These are phyloP conservation scores for Drosophila mimetica DNA, from an alignment of 2,888 invertebrate species.

Conservation along the genomic window DNA sequence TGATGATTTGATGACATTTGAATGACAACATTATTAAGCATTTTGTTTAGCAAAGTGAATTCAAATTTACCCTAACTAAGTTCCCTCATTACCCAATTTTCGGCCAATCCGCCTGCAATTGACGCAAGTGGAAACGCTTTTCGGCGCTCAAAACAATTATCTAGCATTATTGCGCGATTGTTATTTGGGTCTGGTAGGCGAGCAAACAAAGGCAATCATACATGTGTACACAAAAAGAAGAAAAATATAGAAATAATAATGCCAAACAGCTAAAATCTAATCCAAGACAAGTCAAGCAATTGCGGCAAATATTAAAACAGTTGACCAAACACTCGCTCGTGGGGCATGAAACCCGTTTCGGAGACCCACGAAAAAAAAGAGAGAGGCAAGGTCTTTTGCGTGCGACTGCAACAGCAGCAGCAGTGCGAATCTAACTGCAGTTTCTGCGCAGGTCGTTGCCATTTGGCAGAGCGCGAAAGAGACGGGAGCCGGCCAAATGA, in stretches of 20 bases:
- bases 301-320: constrained; percentile 78
- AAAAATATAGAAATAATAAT: constrained; percentile 15
- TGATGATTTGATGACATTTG: constrained; percentile 12
- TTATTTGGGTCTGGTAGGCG: constrained; percentile 41
- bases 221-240: constrained; percentile 1
- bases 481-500: constrained; percentile 19
- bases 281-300: constrained; percentile 65
- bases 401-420: constrained; percentile 66
- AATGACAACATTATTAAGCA: constrained; percentile 4
- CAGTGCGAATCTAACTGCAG: constrained; percentile 70
- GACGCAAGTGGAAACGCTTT: constrained; percentile 33
- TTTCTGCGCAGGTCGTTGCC: constrained; percentile 80
- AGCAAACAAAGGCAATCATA: constrained; percentile 25
- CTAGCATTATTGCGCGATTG: constrained; percentile 36
- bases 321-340: constrained; percentile 50
- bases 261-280: constrained; percentile 44
- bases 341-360: constrained; percentile 30
- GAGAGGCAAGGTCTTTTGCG: constrained; percentile 79
- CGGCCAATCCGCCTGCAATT: constrained; percentile 11
- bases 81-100: constrained; percentile 29
- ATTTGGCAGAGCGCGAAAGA: constrained; percentile 44
- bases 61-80: constrained; percentile 29
- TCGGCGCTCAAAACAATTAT: constrained; percentile 32
- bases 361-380: constrained; percentile 42
- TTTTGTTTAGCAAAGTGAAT: constrained; percentile 19